Conservation (phyloP, 2,797 vertebrate genomes). For the Galagoides demidoff region DNA sequence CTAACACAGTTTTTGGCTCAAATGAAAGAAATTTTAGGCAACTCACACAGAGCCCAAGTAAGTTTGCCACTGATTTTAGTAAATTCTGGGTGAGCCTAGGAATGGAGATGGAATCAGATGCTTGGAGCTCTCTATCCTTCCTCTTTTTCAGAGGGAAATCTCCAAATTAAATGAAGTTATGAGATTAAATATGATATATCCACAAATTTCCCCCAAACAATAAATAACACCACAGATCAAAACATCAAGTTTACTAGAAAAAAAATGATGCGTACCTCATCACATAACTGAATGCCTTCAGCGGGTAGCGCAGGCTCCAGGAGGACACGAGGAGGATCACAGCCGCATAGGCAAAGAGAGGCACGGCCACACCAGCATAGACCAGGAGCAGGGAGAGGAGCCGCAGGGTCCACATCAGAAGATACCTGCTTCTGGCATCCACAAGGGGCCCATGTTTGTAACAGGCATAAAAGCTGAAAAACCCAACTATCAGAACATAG, state of each 20-base stretch:
- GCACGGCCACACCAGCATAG: slow-evolving; percentile 85
- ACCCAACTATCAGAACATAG: slow-evolving; percentile 85
- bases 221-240: not conserved
- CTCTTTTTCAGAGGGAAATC: not conserved
- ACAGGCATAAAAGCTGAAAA: slow-evolving; percentile 87
- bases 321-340: slow-evolving; percentile 82
- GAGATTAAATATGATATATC: not conserved
- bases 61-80: not conserved
- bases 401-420: slow-evolving; percentile 85
- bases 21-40: slow-evolving; percentile 5
- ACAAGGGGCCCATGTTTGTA: slow-evolving; percentile 87
- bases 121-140: not conserved
- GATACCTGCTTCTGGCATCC: slow-evolving; percentile 78
- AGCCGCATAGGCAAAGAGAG: slow-evolving; percentile 83
- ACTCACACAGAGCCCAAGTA: not conserved
- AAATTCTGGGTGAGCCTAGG: not conserved
- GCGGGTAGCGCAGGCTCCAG: slow-evolving; percentile 76
- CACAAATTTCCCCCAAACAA: not conserved
- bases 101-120: not conserved
- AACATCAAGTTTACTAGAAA: not conserved
- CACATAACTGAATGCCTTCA: slow-evolving; percentile 64
- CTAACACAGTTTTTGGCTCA: not conserved
- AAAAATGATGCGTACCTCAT: slow-evolving; percentile 82
- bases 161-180: not conserved
- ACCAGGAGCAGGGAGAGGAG: slow-evolving; percentile 85